A percentile compares a stretch with the other conserved stretches of the same genome.
Conservation (phyloP, 2,113 vertebrate genomes). For the Cichladusa arquata region DNA sequence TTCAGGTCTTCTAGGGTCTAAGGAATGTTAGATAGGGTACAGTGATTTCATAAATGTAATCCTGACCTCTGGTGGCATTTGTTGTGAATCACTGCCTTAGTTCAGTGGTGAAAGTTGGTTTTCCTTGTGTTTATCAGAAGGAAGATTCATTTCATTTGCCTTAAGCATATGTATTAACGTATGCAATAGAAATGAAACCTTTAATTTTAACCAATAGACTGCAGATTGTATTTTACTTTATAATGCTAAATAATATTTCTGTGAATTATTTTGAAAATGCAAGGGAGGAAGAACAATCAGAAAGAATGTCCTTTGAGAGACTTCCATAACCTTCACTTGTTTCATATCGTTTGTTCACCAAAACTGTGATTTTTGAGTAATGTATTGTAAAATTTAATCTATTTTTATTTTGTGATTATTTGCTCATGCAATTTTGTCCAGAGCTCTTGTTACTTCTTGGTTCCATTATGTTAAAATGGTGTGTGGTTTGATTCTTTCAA, state of each 20-base stretch:
- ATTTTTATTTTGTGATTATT: not conserved
- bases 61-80: slow-evolving; percentile 35
- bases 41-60: not conserved
- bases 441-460: not conserved
- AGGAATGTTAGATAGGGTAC: not conserved
- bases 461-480: not conserved
- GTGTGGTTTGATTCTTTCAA: not conserved
- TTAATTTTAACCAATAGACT: not conserved
- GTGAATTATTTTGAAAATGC: not conserved
- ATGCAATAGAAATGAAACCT: not conserved
- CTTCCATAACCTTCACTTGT: not conserved
- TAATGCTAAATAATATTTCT: not conserved
- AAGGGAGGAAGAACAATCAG: not conserved
- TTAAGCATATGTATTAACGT: not conserved
- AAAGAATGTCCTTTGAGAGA: not conserved
- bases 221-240: not conserved
- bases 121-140: not conserved
- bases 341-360: not conserved
- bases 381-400: not conserved
- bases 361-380: not conserved
- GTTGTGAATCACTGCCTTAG: not conserved
- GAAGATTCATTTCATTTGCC: not conserved
- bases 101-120: not conserved
- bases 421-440: not conserved
- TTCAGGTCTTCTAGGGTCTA: not conserved